Conservation (phyloP, 2,797 vertebrate genomes). For the Etheostoma perlongum region DNA sequence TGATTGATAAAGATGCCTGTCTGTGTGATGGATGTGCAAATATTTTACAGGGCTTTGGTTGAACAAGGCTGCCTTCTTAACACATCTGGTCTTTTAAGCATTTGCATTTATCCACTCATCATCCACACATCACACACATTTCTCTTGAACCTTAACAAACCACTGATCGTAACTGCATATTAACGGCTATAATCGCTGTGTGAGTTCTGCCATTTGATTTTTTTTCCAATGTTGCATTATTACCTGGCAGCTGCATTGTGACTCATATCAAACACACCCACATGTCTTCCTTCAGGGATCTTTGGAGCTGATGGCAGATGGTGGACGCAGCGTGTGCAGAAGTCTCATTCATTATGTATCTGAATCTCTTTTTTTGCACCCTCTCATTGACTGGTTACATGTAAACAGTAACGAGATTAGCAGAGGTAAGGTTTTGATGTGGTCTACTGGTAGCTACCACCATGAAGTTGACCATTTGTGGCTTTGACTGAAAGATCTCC, state of each 20-base stretch:
- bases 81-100: background rate
- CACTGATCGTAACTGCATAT: background rate
- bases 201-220: background rate
- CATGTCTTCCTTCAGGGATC: conserved; percentile 22
- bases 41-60: conserved; percentile 8
- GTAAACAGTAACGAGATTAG: background rate
- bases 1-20: conserved; percentile 13
- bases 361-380: background rate
- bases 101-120: background rate
- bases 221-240: background rate
- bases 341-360: conserved; percentile 20
- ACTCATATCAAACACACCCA: conserved; percentile 44
- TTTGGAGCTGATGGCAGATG: conserved; percentile 51
- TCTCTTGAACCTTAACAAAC: background rate
- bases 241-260: conserved; percentile 23
- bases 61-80: conserved; percentile 1
- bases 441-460: too few species aligned
- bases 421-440: too few species aligned
- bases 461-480: too few species aligned
- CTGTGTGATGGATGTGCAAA: conserved; percentile 8
- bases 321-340: conserved; percentile 12
- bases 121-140: too few species aligned
- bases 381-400: background rate
- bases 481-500: too few species aligned
- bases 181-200: background rate